Percentiles rank a stretch among this genome's conserved stretches.
Evolutionary conservation across 1,140 invertebrate species (phyloP).

Genomic region (Andrena cerasifolii): DNA sequence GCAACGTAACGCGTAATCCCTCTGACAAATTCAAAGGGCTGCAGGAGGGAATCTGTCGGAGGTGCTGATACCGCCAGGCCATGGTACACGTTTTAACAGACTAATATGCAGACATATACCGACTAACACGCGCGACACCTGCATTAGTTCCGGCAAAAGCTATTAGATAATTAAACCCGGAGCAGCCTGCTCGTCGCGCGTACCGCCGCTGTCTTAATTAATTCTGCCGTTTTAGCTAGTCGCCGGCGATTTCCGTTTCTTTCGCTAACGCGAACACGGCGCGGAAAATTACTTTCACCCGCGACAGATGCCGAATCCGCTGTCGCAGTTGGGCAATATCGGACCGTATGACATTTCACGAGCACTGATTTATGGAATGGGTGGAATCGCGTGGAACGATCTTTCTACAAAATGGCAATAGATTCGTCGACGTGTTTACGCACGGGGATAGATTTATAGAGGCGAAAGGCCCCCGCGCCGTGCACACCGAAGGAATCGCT

Average conservation of each 20-base stretch:
- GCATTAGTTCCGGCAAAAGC: not conserved
- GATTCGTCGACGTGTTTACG: slow-evolving; percentile 31
- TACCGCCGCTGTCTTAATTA: slow-evolving; percentile 4
- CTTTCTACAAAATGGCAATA: slow-evolving; percentile 18
- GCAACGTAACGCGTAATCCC: slow-evolving; percentile 6
- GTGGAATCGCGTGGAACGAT: slow-evolving; percentile 6
- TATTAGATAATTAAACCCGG: slow-evolving; percentile 17
- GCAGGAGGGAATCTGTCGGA: not conserved
- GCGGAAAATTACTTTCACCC: slow-evolving; percentile 31
- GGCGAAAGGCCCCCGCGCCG: slow-evolving; percentile 1
- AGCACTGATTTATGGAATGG: not conserved
- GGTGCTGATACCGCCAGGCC: not conserved
- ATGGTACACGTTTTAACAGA: too few species aligned
- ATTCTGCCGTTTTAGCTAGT: not conserved
- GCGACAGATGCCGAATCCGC: not conserved
- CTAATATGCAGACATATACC: not conserved
- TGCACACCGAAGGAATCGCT: not conserved
- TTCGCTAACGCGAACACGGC: not conserved
- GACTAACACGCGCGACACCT: slow-evolving; percentile 8
- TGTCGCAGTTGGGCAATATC: slow-evolving; percentile 8
- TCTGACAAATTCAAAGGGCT: not conserved
- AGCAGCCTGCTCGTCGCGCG: not conserved
- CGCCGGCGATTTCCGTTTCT: not conserved
- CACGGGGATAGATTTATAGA: slow-evolving; percentile 27
- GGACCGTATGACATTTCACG: slow-evolving; percentile 11